Evolutionary conservation across 2,113 vertebrate species (phyloP).

Genomic region (Gyps fulvus): DNA sequence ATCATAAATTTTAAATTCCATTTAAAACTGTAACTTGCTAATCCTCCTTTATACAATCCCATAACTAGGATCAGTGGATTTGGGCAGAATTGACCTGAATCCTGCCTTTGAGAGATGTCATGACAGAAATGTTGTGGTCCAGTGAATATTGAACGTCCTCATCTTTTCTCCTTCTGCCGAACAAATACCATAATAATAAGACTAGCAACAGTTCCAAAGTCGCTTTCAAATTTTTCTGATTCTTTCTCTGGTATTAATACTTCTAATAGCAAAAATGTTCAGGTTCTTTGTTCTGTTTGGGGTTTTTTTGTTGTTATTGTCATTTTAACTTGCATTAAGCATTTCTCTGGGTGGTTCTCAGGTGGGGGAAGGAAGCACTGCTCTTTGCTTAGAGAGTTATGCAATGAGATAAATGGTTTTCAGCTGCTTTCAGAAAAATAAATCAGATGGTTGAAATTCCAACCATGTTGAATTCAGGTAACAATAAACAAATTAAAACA

Average conservation of each 20-base stretch:
- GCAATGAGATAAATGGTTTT: not conserved
- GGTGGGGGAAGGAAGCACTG: not conserved
- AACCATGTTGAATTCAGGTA: not conserved
- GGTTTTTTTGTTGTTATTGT: not conserved
- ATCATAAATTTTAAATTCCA: not conserved
- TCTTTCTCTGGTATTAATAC: not conserved
- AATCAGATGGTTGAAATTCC: not conserved
- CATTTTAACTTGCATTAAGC: not conserved
- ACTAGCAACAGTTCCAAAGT: not conserved
- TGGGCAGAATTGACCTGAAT: not conserved
- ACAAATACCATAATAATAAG: not conserved
- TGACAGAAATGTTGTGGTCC: not conserved
- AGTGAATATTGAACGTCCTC: not conserved
- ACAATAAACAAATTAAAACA: not conserved
- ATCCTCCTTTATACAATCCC: not conserved
- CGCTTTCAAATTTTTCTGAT: not conserved
- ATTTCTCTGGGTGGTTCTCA: not conserved
- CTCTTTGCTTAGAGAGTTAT: not conserved
- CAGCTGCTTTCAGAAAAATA: not conserved
- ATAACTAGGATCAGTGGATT: not conserved
- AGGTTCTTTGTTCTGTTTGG: not conserved
- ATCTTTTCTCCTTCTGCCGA: not conserved
- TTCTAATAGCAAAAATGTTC: not conserved
- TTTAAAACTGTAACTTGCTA: not conserved
- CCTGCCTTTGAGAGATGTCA: not conserved